Conservation (phyloP, 2,888 invertebrate genomes). For the Tubulanus polymorphus region DNA sequence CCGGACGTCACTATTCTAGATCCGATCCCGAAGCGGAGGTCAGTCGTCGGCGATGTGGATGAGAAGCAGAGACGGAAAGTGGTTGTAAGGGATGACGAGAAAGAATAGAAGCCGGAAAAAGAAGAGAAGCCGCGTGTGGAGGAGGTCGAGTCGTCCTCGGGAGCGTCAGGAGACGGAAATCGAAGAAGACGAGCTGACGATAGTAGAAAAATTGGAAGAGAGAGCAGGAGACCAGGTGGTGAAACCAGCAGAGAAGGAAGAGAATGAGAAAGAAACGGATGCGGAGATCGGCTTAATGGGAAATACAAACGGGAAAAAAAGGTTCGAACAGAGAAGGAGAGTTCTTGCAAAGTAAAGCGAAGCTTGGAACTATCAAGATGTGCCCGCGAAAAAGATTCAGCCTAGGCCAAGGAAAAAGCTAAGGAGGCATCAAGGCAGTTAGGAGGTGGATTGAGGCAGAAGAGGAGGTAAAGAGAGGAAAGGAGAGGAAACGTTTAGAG, state of each 20-base stretch:
- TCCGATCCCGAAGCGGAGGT: too few relatives aligned
- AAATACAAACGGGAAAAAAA: too few relatives aligned
- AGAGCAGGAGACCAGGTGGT: not conserved
- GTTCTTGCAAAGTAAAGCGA: not conserved
- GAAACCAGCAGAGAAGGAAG: not conserved
- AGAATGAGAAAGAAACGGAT: not conserved
- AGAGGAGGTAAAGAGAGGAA: not conserved
- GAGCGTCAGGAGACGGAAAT: not conserved
- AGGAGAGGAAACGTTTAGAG: not conserved
- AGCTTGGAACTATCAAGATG: not conserved
- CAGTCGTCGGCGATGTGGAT: not conserved
- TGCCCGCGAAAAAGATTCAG: not conserved
- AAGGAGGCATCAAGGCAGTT: not conserved
- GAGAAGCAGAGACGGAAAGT: not conserved
- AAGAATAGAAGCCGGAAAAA: not conserved
- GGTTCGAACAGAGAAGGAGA: not conserved
- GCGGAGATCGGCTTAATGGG: not conserved
- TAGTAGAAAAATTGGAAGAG: not conserved
- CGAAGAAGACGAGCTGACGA: not conserved
- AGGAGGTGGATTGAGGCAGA: not conserved
- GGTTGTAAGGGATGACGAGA: not conserved
- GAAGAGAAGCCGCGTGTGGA: not conserved
- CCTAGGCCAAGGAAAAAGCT: not conserved
- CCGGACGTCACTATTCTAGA: too few relatives aligned
- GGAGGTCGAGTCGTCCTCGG: not conserved